Percentiles rank a stretch among this genome's conserved stretches.
Evolutionary conservation across 2,888 invertebrate species (phyloP).

Genomic region (Ennomos fuscantarius): DNA sequence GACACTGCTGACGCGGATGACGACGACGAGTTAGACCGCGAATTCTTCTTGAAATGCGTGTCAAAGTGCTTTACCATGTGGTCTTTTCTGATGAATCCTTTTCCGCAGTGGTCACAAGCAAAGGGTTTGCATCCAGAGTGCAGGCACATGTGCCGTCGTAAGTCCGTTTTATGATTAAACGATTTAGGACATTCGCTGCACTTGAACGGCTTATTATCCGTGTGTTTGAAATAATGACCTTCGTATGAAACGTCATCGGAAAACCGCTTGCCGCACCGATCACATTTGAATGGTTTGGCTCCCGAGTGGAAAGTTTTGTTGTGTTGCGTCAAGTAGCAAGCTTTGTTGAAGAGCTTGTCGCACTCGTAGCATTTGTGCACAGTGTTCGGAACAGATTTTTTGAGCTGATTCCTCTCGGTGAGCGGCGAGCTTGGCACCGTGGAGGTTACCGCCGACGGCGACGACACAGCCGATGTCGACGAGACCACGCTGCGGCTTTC

Average conservation of each 20-base stretch:
- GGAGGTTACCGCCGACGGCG: constrained; percentile 71
- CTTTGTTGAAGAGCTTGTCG: constrained; percentile 93
- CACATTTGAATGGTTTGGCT: constrained; percentile 94
- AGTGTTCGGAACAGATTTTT: constrained; percentile 59
- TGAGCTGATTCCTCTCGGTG: constrained; percentile 72
- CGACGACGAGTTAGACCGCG: constrained; percentile 63
- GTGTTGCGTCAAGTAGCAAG: constrained; percentile 95
- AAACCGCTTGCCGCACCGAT: constrained; percentile 94
- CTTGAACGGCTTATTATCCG: constrained; percentile 94
- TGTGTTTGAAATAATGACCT: constrained; percentile 91
- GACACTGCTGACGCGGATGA: constrained; percentile 56
- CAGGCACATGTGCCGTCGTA: constrained; percentile 93
- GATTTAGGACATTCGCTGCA: constrained; percentile 94
- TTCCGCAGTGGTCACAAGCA: constrained; percentile 92
- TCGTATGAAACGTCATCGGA: constrained; percentile 88
- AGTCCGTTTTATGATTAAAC: constrained; percentile 96
- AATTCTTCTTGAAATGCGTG: constrained; percentile 89
- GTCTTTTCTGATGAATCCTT: constrained; percentile 95
- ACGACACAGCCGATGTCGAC: constrained; percentile 65
- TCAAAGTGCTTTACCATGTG: constrained; percentile 95
- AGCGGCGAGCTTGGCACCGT: constrained; percentile 76
- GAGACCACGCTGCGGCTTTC: constrained; percentile 64
- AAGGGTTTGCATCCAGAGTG: constrained; percentile 95
- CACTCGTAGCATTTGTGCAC: constrained; percentile 92
- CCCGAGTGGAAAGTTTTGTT: constrained; percentile 95